phyloP scores from a whole-genome alignment of 2,113 vertebrate genomes.

The Circaetus cinerascens region DNA sequence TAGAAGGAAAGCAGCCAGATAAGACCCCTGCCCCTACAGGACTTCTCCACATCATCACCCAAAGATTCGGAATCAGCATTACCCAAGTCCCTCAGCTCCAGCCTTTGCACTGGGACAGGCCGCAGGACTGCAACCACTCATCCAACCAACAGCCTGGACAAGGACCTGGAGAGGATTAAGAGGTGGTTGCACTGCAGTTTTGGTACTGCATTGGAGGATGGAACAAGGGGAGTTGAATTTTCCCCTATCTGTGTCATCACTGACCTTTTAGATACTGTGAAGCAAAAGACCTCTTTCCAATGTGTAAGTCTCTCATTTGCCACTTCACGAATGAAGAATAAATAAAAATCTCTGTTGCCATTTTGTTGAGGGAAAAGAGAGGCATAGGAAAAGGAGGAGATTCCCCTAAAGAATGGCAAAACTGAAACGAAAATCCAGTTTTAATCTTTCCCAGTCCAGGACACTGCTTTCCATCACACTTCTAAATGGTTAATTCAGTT shows the following conservation, averaged over 20 bases:
- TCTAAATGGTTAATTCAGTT: slow-evolving; percentile 4
- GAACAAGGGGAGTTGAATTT: not conserved
- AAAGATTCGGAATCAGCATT: not conserved
- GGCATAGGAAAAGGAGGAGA: not conserved
- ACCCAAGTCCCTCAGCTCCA: not conserved
- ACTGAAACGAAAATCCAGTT: not conserved
- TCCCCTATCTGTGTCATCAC: not conserved
- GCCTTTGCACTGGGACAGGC: too few relatives aligned
- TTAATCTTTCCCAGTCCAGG: not conserved
- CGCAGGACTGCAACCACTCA: not conserved
- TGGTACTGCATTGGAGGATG: not conserved
- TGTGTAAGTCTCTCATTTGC: not conserved
- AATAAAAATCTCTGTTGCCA: not conserved
- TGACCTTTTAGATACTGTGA: not conserved
- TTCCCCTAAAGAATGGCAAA: not conserved
- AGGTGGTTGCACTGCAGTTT: not conserved
- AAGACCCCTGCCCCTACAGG: not conserved
- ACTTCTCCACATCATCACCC: not conserved
- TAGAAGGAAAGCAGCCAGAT: not conserved
- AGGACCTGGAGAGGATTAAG: not conserved
- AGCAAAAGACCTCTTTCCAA: not conserved
- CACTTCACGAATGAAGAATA: not conserved
- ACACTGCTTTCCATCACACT: not conserved
- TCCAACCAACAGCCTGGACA: not conserved
- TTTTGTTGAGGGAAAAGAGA: not conserved